Percentiles rank a stretch among this genome's conserved stretches.
phyloP scores from a whole-genome alignment of 1,140 invertebrate genomes.

The Spodoptera litura region DNA sequence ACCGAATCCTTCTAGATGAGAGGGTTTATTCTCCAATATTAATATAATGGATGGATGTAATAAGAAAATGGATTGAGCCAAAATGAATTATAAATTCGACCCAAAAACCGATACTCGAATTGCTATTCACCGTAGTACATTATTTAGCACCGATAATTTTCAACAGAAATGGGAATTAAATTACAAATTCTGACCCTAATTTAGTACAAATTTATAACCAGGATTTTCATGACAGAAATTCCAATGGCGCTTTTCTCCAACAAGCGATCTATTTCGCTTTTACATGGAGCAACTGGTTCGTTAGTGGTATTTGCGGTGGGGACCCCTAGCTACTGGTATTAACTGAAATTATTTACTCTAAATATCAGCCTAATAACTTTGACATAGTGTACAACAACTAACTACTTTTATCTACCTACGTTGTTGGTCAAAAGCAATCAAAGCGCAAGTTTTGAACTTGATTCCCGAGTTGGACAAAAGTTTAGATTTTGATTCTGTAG shows the following conservation, averaged over 20 bases:
- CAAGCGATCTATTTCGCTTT: slow-evolving; percentile 29
- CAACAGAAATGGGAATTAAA: not conserved
- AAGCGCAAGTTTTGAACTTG: too few species aligned
- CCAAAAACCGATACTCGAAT: too few species aligned
- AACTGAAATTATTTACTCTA: not conserved
- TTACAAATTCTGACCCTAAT: not conserved
- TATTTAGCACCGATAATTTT: not conserved
- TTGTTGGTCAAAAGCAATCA: too few species aligned
- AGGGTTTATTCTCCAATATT: too few species aligned
- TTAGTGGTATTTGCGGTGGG: slow-evolving; percentile 23
- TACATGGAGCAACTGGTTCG: slow-evolving; percentile 14
- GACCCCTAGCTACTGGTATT: not conserved
- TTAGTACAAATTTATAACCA: slow-evolving; percentile 4
- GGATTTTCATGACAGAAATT: slow-evolving; percentile 14
- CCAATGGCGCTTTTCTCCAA: too few species aligned
- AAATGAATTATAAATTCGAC: not conserved
- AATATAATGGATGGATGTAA: too few species aligned
- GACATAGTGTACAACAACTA: not conserved
- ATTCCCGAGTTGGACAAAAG: too few species aligned
- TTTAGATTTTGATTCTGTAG: too few species aligned
- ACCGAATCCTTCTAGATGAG: too few species aligned
- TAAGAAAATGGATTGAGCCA: too few species aligned
- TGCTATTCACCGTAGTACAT: not conserved
- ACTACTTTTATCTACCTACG: too few species aligned
- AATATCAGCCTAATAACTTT: not conserved